Evolutionary conservation across 1,140 invertebrate genomes (phyloP).

Genomic region (Polyergus mexicanus): DNA sequence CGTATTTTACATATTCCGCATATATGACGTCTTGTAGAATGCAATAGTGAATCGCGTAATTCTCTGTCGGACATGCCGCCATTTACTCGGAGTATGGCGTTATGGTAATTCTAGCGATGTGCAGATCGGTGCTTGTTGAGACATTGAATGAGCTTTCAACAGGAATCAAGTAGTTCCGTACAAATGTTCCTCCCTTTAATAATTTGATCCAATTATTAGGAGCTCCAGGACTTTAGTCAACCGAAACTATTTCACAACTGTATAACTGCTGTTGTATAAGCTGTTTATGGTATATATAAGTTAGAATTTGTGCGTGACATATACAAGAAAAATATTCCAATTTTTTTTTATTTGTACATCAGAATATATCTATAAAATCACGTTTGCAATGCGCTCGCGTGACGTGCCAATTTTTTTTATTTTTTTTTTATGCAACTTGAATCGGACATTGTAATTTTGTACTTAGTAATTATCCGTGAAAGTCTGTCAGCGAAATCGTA

Average conservation of each 20-base stretch:
- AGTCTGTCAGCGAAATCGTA: conserved; percentile 10
- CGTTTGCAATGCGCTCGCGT: not conserved
- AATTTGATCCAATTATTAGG: conserved; percentile 55
- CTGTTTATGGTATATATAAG: conserved; percentile 24
- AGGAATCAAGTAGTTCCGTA: conserved; percentile 61
- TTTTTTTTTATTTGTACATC: not conserved
- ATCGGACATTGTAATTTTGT: conserved; percentile 23
- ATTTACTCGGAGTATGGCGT: conserved; percentile 42
- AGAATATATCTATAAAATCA: conserved; percentile 9
- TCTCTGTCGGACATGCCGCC: conserved; percentile 59
- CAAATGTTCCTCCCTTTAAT: conserved; percentile 55
- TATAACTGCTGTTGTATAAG: not conserved
- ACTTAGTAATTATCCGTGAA: conserved; percentile 8
- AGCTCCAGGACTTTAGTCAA: conserved; percentile 14
- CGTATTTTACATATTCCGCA: conserved; percentile 59
- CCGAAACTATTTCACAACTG: not conserved
- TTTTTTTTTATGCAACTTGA: conserved; percentile 1
- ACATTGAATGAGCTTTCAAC: conserved; percentile 58
- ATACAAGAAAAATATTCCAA: conserved; percentile 8
- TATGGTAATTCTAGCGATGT: conserved; percentile 57
- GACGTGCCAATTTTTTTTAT: not conserved
- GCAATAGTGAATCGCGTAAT: conserved; percentile 57
- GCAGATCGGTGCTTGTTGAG: conserved; percentile 57
- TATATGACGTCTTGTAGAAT: conserved; percentile 46
- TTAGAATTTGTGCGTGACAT: not conserved